phyloP scores from a whole-genome alignment of 2,797 vertebrate species.

The Sylvia borin region DNA sequence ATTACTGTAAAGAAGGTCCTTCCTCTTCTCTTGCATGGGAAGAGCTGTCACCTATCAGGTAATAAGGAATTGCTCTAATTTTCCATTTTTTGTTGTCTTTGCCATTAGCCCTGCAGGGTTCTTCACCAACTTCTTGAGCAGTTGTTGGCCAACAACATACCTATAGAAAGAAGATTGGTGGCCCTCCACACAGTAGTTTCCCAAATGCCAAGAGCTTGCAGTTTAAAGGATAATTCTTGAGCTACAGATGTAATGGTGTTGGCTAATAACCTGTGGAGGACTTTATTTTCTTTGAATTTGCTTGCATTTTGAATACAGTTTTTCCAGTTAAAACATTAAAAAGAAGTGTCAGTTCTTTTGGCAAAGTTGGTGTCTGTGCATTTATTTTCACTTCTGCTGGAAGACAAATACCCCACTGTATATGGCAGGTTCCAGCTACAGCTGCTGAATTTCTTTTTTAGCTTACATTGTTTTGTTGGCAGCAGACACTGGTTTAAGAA shows the following conservation, averaged over 20 bases:
- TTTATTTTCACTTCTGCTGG: background rate
- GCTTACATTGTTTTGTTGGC: background rate
- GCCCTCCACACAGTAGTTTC: background rate
- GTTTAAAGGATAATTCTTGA: background rate
- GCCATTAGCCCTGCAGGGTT: background rate
- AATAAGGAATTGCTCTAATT: background rate
- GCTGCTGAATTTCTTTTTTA: background rate
- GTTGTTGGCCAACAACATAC: background rate
- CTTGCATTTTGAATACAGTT: background rate
- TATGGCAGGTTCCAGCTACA: background rate
- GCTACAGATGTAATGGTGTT: background rate
- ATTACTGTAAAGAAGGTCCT: background rate
- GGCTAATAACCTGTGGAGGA: background rate
- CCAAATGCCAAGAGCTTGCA: background rate
- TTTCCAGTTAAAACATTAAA: background rate
- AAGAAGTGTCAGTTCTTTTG: background rate
- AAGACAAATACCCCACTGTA: background rate
- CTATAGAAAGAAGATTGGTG: background rate
- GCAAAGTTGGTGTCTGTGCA: background rate
- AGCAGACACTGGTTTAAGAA: background rate
- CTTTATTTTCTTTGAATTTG: background rate
- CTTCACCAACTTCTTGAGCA: background rate
- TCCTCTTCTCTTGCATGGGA: background rate
- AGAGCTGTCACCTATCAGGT: background rate
- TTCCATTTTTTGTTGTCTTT: background rate